Conservation (phyloP, 1,140 invertebrate genomes). For the Globodera ellingtonae region DNA sequence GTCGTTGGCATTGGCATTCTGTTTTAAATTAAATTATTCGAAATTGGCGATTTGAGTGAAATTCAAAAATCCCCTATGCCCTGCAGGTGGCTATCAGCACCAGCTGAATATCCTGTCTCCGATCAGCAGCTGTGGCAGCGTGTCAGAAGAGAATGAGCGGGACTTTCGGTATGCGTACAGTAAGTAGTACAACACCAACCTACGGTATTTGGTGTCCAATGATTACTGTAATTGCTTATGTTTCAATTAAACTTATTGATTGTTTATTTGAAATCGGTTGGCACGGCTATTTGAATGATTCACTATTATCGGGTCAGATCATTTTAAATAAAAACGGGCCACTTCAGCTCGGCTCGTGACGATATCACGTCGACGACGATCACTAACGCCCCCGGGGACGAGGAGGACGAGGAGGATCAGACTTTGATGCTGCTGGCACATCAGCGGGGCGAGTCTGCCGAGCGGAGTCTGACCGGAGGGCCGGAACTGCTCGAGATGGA, state of each 20-base stretch:
- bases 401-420: conserved; percentile 5
- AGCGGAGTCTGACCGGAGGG: conserved; percentile 2
- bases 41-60: too few relatives aligned
- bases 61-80: too few relatives aligned
- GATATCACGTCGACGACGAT: neutral
- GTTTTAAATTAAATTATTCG: too few relatives aligned
- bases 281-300: neutral
- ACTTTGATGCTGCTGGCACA: conserved; percentile 5
- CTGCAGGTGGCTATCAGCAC: neutral
- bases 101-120: conserved; percentile 19
- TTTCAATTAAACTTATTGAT: too few relatives aligned
- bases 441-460: neutral
- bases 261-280: too few relatives aligned
- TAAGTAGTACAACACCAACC: too few relatives aligned
- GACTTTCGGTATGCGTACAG: neutral
- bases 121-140: conserved; percentile 31
- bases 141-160: neutral
- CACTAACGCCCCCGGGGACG: neutral
- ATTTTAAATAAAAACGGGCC: neutral
- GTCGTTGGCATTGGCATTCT: neutral
- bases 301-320: too few relatives aligned
- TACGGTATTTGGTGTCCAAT: neutral
- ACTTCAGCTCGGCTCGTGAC: neutral
- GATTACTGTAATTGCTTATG: too few relatives aligned
- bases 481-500: neutral